Evolutionary conservation across 2,797 vertebrate species (phyloP).

Genomic region (Scolopax bukidnonensis): DNA sequence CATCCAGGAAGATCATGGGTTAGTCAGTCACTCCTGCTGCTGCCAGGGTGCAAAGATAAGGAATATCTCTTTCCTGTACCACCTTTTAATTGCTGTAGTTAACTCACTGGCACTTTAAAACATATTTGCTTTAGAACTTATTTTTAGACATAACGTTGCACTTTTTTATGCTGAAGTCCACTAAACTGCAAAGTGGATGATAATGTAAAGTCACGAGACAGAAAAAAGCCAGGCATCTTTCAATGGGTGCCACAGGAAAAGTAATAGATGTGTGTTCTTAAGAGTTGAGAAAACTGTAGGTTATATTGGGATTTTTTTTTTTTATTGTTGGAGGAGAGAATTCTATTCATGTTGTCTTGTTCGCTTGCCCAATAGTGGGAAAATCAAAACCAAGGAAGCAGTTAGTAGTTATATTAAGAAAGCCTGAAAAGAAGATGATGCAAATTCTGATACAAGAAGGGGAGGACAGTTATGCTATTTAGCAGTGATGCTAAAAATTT

Average conservation of each 20-base stretch:
- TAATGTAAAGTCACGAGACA: rapidly evolving
- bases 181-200: not conserved
- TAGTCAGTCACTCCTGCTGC: not conserved
- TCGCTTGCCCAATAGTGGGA: not conserved
- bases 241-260: not conserved
- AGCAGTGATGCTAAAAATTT: not conserved
- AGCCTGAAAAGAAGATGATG: not conserved
- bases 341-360: not conserved
- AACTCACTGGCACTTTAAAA: not conserved
- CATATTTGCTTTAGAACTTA: not conserved
- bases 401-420: not conserved
- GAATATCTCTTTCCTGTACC: not conserved
- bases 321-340: not conserved
- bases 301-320: not conserved
- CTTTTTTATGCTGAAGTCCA: not conserved
- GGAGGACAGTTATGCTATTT: not conserved
- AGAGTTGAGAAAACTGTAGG: not conserved
- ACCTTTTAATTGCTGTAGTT: not conserved
- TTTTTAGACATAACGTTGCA: not conserved
- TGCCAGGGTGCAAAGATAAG: not conserved
- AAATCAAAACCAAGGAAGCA: not conserved
- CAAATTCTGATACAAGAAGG: not conserved
- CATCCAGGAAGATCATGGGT: not conserved
- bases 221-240: not conserved
- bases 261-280: not conserved